Conservation (phyloP, 2,797 vertebrate species). For the Mycteria americana region DNA sequence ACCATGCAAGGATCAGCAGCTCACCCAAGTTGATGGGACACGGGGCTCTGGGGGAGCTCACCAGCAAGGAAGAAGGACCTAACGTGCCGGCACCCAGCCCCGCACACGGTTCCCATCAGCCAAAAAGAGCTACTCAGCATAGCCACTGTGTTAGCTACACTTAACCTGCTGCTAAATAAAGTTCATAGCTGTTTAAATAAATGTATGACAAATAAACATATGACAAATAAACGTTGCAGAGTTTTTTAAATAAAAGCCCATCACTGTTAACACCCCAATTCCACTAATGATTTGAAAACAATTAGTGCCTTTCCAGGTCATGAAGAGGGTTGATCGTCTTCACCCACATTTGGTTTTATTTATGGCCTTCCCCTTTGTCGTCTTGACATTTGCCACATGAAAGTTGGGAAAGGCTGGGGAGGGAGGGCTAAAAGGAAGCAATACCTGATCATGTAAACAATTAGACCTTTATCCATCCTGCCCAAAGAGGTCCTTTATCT, state of each 20-base stretch:
- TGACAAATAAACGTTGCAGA: not conserved
- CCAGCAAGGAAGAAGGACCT: not conserved
- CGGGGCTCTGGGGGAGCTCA: not conserved
- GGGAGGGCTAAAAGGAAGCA: slow-evolving; percentile 36
- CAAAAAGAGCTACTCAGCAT: not conserved
- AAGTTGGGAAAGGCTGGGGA: not conserved
- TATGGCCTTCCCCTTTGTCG: not conserved
- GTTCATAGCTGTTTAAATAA: not conserved
- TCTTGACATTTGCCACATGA: not conserved
- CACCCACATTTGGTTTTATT: not conserved
- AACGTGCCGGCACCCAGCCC: fast-evolving
- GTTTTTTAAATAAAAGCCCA: not conserved
- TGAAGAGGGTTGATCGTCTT: not conserved
- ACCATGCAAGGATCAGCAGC: not conserved
- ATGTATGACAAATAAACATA: not conserved
- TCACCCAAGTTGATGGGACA: not conserved
- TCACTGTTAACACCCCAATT: not conserved
- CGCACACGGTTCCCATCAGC: fast-evolving
- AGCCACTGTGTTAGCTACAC: not conserved
- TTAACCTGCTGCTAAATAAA: not conserved
- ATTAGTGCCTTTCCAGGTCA: not conserved
- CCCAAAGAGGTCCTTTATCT: slow-evolving; percentile 62
- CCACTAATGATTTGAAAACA: not conserved
- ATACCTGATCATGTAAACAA: slow-evolving; percentile 74
- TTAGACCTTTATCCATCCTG: slow-evolving; percentile 66